These are phyloP conservation scores for Lasius platythorax DNA, from an alignment of 2,888 invertebrate genomes.

Conservation along the genomic window DNA sequence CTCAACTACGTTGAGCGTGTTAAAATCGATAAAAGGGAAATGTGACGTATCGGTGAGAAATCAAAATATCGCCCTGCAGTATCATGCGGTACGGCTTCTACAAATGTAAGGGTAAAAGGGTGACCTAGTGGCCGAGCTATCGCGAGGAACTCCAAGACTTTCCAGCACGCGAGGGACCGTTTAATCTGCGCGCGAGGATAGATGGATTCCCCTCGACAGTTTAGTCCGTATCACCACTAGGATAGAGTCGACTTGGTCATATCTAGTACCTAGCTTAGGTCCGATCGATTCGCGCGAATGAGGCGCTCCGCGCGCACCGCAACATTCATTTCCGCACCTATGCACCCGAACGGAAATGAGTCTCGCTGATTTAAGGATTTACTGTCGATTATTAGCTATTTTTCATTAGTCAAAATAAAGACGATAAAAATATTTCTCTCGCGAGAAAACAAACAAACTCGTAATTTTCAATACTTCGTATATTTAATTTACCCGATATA, in stretches of 20 bases:
- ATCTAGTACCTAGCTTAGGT: slow-evolving; percentile 17
- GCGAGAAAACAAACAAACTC: neutral
- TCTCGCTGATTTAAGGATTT: slow-evolving; percentile 18
- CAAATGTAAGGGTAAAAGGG: slow-evolving; percentile 66
- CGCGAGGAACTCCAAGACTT: slow-evolving; percentile 69
- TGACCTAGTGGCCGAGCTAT: slow-evolving; percentile 78
- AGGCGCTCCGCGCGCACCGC: slow-evolving; percentile 5
- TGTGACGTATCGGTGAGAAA: slow-evolving; percentile 55
- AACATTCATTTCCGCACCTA: slow-evolving; percentile 46
- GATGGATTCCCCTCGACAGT: slow-evolving; percentile 59
- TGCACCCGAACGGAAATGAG: slow-evolving; percentile 22
- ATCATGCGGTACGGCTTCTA: slow-evolving; percentile 52
- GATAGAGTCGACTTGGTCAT: slow-evolving; percentile 52
- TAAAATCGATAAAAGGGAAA: neutral
- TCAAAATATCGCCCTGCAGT: slow-evolving; percentile 66
- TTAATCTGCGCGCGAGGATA: slow-evolving; percentile 71
- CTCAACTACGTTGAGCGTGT: neutral
- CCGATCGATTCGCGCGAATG: slow-evolving; percentile 42
- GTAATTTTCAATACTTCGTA: neutral
- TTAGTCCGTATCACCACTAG: slow-evolving; percentile 57
- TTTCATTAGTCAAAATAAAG: neutral
- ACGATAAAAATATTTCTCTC: neutral
- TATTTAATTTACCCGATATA: neutral
- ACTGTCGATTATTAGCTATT: neutral
- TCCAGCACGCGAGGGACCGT: slow-evolving; percentile 75